Conservation (phyloP, 2,797 vertebrate genomes). For the Ficedula albicollis region DNA sequence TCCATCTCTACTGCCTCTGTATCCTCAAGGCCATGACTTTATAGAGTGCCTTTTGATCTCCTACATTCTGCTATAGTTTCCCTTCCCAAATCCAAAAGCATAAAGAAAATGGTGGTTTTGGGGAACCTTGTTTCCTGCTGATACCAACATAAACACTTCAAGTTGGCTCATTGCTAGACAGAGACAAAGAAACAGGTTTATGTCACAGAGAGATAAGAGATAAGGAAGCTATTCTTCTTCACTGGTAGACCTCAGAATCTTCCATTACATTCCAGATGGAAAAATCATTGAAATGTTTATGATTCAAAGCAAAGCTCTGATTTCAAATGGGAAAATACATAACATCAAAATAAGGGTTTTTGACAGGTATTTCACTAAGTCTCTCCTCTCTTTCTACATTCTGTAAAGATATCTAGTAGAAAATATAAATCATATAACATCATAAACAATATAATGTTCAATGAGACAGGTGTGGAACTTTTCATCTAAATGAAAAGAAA, state of each 20-base stretch:
- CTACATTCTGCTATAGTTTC: neutral
- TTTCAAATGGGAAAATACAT: neutral
- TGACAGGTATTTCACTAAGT: neutral
- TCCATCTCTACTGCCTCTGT: neutral
- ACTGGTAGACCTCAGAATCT: neutral
- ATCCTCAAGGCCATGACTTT: neutral
- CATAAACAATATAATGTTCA: neutral
- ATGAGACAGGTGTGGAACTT: neutral
- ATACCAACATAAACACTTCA: neutral
- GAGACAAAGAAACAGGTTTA: neutral
- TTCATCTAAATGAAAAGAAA: neutral
- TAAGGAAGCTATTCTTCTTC: neutral
- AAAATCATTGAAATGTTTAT: neutral
- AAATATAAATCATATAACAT: neutral
- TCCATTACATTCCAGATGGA: neutral
- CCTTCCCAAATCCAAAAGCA: fast-evolving
- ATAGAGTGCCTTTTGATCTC: neutral
- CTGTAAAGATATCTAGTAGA: neutral
- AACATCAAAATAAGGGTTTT: neutral
- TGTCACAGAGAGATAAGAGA: neutral
- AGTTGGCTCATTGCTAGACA: neutral
- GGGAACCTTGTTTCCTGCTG: neutral
- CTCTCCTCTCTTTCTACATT: neutral
- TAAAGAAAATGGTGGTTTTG: neutral
- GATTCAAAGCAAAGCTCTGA: neutral